A percentile compares a stretch with the other conserved stretches of the same genome.
phyloP scores from a whole-genome alignment of 2,797 vertebrate species.

The Dryobates pubescens region DNA sequence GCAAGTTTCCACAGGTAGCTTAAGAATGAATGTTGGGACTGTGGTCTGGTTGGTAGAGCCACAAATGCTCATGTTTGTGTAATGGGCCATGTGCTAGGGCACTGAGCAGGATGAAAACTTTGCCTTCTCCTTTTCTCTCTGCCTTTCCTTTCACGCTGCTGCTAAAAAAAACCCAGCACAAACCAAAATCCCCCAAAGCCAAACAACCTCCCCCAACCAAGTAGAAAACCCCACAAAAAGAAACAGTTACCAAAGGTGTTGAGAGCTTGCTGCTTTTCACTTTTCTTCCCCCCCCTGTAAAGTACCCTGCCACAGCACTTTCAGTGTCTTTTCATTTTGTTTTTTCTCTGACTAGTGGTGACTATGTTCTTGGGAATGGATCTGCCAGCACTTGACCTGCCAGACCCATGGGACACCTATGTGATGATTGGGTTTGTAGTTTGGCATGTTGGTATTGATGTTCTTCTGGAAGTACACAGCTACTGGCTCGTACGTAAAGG shows the following conservation, averaged over 20 bases:
- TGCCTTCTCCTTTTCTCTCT: neutral
- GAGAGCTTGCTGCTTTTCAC: neutral
- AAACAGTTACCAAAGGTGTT: neutral
- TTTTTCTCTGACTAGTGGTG: conserved; percentile 73
- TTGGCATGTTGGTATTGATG: conserved; percentile 83
- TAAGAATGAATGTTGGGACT: neutral
- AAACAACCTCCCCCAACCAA: no score
- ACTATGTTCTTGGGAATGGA: conserved; percentile 87
- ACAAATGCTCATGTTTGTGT: neutral
- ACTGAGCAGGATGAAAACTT: neutral
- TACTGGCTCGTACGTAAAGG: conserved; percentile 79
- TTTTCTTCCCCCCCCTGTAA: no score
- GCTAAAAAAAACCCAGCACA: no score
- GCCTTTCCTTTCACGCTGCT: neutral
- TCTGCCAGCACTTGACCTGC: conserved; percentile 83
- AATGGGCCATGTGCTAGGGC: neutral
- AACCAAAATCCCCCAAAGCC: no score
- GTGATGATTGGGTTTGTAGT: conserved; percentile 83
- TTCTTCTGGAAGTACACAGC: conserved; percentile 83
- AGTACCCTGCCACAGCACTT: neutral
- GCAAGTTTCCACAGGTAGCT: neutral
- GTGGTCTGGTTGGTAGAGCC: neutral
- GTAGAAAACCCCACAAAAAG: no score
- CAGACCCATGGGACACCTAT: conserved; percentile 80
- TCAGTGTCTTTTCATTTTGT: neutral